A percentile compares a stretch with the other conserved stretches of the same genome.
phyloP scores from a whole-genome alignment of 2,888 invertebrate genomes.

The Meandrusa payeni region DNA sequence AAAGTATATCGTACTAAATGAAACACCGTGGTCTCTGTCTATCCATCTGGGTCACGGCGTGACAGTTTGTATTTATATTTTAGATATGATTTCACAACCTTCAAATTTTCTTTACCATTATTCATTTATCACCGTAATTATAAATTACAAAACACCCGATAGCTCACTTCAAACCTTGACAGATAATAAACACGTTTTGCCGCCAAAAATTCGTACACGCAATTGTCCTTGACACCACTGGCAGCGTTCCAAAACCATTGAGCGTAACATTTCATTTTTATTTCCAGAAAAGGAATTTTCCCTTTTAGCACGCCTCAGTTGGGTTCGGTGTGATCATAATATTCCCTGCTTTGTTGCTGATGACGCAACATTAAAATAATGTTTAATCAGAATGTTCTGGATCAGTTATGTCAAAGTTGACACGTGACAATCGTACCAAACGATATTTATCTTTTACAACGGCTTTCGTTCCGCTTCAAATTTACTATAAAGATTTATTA shows the following conservation, averaged over 20 bases:
- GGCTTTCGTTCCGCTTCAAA: no score
- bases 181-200: conserved; percentile 5
- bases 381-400: neutral
- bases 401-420: neutral
- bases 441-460: no score
- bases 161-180: neutral
- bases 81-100: no score
- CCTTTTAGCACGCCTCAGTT: conserved; percentile 2
- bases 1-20: no score
- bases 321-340: no score
- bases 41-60: no score
- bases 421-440: no score
- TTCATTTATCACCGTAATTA: neutral
- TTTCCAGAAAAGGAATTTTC: conserved; percentile 13
- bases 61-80: no score
- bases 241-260: conserved; percentile 12
- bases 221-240: conserved; percentile 20
- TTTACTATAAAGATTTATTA: no score
- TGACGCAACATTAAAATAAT: neutral
- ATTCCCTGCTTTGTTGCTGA: neutral
- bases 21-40: no score
- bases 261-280: conserved; percentile 7
- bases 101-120: no score
- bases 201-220: conserved; percentile 15
- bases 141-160: neutral